phyloP scores from a whole-genome alignment of 2,888 invertebrate species.

The Luperina nickerlii region DNA sequence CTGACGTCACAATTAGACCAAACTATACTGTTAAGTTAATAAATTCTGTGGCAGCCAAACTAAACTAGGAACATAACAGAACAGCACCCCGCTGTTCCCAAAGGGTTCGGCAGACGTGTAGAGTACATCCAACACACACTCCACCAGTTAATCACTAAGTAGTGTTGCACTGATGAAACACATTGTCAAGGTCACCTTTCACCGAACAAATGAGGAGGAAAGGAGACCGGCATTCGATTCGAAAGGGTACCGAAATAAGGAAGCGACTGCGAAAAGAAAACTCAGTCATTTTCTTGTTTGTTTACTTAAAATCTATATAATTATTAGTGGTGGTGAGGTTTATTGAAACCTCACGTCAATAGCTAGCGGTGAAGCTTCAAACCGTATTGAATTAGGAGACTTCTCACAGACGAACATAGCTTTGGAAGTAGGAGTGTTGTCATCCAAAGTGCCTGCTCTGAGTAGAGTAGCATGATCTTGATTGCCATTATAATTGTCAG shows the following conservation, averaged over 20 bases:
- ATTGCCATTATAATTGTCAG: background rate
- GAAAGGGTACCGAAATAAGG: background rate
- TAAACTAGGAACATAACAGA: background rate
- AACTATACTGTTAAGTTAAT: too few species aligned
- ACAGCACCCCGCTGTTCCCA: background rate
- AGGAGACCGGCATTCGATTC: background rate
- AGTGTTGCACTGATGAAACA: background rate
- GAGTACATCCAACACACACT: background rate
- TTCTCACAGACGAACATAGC: constrained; percentile 45
- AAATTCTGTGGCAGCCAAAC: background rate
- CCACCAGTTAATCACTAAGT: background rate
- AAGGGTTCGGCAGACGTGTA: too few species aligned
- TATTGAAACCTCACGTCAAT: background rate
- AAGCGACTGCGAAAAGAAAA: background rate
- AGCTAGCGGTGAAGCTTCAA: background rate
- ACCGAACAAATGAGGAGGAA: background rate
- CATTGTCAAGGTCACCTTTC: background rate
- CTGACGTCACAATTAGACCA: background rate
- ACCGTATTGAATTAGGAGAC: constrained; percentile 21
- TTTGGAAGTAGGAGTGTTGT: background rate
- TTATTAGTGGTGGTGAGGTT: background rate
- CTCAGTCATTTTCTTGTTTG: background rate
- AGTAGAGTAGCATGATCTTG: constrained; percentile 1
- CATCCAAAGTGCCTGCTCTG: constrained; percentile 8
- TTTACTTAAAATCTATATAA: background rate